These are phyloP conservation scores for Autographa pulchrina DNA, from an alignment of 2,888 invertebrate genomes.

Conservation along the genomic window DNA sequence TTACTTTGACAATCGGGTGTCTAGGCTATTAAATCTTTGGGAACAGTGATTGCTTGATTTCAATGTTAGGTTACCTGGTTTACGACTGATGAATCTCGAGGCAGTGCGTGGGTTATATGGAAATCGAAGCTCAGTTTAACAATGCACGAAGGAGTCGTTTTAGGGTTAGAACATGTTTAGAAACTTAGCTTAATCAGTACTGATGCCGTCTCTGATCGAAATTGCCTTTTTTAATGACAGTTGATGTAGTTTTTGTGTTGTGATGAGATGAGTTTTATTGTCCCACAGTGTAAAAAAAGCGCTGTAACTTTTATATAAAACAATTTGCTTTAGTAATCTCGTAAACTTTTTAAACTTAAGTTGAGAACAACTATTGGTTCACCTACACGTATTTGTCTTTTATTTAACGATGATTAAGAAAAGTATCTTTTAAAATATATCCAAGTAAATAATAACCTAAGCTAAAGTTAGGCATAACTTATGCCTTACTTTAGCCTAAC, in stretches of 20 bases:
- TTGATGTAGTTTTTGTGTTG: neutral
- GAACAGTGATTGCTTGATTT: slow-evolving; percentile 31
- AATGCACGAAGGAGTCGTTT: neutral
- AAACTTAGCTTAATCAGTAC: neutral
- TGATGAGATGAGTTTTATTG: too few relatives aligned
- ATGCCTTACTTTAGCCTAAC: too few relatives aligned
- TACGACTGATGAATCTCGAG: slow-evolving; percentile 35
- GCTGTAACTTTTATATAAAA: neutral
- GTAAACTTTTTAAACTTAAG: too few relatives aligned
- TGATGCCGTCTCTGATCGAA: neutral
- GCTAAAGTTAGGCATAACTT: too few relatives aligned
- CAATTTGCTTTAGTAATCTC: neutral
- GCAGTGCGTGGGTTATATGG: slow-evolving; percentile 42
- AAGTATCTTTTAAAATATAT: too few relatives aligned
- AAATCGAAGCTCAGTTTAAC: neutral
- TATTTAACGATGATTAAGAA: too few relatives aligned
- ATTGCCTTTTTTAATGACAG: neutral
- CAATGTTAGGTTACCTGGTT: slow-evolving; percentile 27
- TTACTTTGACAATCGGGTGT: slow-evolving; percentile 35
- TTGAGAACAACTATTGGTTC: too few relatives aligned
- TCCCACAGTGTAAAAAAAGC: neutral
- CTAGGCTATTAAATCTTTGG: slow-evolving; percentile 27
- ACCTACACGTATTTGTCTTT: too few relatives aligned
- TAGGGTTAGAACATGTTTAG: neutral
- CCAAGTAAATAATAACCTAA: too few relatives aligned